Evolutionary conservation across 2,113 vertebrate genomes (phyloP).

Genomic region (Nyctereutes procyonoides): DNA sequence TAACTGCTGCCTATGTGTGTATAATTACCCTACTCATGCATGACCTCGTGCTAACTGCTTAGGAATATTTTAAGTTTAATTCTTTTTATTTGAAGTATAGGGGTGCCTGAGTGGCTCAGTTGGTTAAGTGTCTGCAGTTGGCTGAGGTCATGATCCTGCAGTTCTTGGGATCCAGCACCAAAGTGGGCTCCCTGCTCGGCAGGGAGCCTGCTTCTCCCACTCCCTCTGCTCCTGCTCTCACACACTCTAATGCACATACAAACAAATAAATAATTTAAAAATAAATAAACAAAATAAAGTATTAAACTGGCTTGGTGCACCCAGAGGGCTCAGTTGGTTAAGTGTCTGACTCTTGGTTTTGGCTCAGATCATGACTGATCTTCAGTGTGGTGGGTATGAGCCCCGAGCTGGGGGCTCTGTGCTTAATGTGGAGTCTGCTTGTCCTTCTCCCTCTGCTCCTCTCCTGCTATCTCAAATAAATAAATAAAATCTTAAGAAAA

Average conservation of each 20-base stretch:
- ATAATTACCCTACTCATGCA: background rate
- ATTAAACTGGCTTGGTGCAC: too few relatives aligned
- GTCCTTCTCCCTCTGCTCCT: too few relatives aligned
- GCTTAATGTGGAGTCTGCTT: background rate
- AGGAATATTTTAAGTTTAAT: background rate
- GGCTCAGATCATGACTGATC: background rate
- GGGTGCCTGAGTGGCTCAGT: background rate
- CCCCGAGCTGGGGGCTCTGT: background rate
- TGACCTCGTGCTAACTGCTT: background rate
- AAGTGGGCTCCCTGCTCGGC: too few relatives aligned
- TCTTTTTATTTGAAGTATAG: background rate
- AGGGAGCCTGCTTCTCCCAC: too few relatives aligned
- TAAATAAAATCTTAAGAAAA: background rate
- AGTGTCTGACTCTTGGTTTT: background rate
- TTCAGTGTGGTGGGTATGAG: background rate
- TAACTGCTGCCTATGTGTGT: background rate
- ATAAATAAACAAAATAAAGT: too few relatives aligned
- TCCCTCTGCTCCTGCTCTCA: too few relatives aligned
- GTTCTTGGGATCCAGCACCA: too few relatives aligned
- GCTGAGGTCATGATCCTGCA: background rate
- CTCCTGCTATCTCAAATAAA: background rate
- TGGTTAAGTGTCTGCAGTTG: background rate
- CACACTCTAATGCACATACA: too few relatives aligned
- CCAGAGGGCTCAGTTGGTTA: background rate
- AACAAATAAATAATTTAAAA: too few relatives aligned